These are phyloP conservation scores for Armadillidium nasatum DNA, from an alignment of 1,140 invertebrate species.

Conservation along the genomic window DNA sequence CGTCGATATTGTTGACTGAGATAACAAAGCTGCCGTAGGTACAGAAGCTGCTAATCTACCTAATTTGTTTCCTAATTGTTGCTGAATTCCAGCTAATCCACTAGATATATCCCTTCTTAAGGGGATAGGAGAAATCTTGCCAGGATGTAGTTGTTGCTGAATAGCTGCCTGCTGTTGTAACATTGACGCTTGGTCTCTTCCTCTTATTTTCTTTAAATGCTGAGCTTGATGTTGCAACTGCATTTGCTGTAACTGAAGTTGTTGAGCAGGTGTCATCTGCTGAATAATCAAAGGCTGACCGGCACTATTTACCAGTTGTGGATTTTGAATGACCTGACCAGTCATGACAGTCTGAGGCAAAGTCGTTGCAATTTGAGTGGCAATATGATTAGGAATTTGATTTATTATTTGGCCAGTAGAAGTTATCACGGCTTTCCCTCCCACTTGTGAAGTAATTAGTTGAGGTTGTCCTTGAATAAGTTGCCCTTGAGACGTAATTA, in stretches of 20 bases:
- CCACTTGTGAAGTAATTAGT: slow-evolving; percentile 30
- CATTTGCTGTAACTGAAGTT: slow-evolving; percentile 43
- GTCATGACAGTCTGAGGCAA: slow-evolving; percentile 20
- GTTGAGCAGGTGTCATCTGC: slow-evolving; percentile 42
- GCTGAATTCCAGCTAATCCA: slow-evolving; percentile 32
- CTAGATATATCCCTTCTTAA: slow-evolving; percentile 35
- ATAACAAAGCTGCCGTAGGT: slow-evolving; percentile 41
- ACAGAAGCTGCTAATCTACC: slow-evolving; percentile 33
- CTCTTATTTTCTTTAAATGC: slow-evolving; percentile 41
- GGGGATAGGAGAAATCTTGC: slow-evolving; percentile 41
- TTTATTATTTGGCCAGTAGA: background rate
- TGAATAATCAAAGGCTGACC: slow-evolving; percentile 38
- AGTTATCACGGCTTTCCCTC: slow-evolving; percentile 18
- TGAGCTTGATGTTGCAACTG: slow-evolving; percentile 43
- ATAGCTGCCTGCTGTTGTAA: slow-evolving; percentile 34
- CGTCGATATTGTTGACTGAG: slow-evolving; percentile 39
- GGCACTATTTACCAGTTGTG: slow-evolving; percentile 27
- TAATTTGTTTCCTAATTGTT: slow-evolving; percentile 32
- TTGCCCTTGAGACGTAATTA: background rate
- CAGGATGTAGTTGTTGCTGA: slow-evolving; percentile 25
- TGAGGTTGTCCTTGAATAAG: slow-evolving; percentile 27
- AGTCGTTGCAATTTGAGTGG: background rate
- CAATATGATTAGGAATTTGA: background rate
- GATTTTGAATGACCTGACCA: slow-evolving; percentile 32
- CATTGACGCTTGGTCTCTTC: slow-evolving; percentile 39